Base-by-base conservation (phyloP, 2,113 vertebrate genomes). In the Dromiciops gliroides region DNA sequence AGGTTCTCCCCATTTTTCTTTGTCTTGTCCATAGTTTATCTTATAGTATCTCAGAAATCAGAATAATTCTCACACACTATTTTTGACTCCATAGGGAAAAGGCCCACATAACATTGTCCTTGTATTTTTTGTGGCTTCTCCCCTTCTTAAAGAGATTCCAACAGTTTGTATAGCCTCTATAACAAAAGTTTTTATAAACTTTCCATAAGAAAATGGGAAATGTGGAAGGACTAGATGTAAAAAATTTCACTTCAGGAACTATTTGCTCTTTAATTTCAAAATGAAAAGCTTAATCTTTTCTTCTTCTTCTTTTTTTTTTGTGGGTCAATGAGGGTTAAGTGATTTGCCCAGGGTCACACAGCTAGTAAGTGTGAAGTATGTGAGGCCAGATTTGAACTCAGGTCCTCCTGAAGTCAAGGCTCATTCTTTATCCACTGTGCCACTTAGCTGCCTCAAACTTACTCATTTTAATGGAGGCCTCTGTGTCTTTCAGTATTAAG, bases 261-360 rank as follows among this genome's bases (percentile, higher is more conserved):
- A 37, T 94, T 96, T 96, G 90, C 89, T 94, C 93, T 88, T 94
- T 37, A 91, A 37, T 4, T 90, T 90, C 48, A 93, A 94, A 94
- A 91, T 92, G 89, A 94, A 53, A 94, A 95, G 28, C 12, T 60
- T 52, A 52, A 23, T 52, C 51, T 52, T 52, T 52, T 52, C 51
- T 22, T 50, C 5, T 50, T 50, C 6, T n/a, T n/a, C n/a, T n/a
- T n/a, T n/a, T n/a, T n/a, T n/a, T n/a, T n/a, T n/a, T n/a, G n/a
- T n/a, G n/a, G n/a, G n/a, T n/a, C n/a, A n/a, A n/a, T n/a, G n/a
- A n/a, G n/a, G n/a, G n/a, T n/a, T n/a, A n/a, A n/a, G n/a, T n/a
- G n/a, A n/a, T n/a, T n/a, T n/a, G n/a, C n/a, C n/a, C n/a, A n/a
- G n/a, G n/a, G n/a, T n/a, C n/a, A n/a, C n/a, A n/a, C n/a, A n/a